A percentile compares a stretch with the other conserved stretches of the same genome.
These are phyloP conservation scores for Chaetodon trifasciatus DNA, from an alignment of 2,797 vertebrate species.

Conservation along the genomic window DNA sequence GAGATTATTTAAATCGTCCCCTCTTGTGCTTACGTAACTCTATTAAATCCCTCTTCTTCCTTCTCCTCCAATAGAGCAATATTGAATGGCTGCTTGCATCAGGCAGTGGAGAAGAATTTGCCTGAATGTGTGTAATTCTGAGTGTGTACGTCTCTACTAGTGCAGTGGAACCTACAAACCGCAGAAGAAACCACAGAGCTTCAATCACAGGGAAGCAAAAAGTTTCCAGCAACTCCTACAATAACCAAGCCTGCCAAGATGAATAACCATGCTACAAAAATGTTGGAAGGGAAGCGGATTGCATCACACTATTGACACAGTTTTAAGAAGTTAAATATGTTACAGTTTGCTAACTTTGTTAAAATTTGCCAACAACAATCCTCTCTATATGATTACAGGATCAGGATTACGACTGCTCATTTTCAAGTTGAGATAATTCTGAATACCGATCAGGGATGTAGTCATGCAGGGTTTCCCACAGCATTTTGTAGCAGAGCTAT, in stretches of 20 bases:
- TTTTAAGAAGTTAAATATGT: not conserved
- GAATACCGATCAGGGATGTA: not conserved
- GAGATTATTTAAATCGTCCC: conserved; percentile 64
- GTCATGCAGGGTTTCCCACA: not conserved
- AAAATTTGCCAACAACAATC: not conserved
- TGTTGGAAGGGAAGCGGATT: not conserved
- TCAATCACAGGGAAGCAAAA: conserved; percentile 6
- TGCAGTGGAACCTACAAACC: conserved; percentile 17
- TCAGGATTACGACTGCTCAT: not conserved
- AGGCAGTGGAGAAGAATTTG: conserved; percentile 21
- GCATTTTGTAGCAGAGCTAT: not conserved
- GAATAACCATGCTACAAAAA: not conserved
- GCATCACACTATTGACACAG: too few relatives aligned
- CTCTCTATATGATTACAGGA: not conserved
- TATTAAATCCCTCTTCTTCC: conserved; percentile 52
- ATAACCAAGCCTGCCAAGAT: not conserved
- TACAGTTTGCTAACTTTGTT: not conserved
- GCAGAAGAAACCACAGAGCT: not conserved
- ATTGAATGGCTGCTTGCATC: conserved; percentile 55
- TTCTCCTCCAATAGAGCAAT: conserved; percentile 39
- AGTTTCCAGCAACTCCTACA: not conserved
- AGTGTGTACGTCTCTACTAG: not conserved
- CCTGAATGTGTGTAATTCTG: conserved; percentile 17
- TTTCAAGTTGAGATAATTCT: not conserved
- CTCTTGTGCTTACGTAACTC: conserved; percentile 52